A percentile compares a stretch with the other conserved stretches of the same genome.
These are phyloP conservation scores for Fistularia commersonii DNA, from an alignment of 2,797 vertebrate species.

Conservation along the genomic window DNA sequence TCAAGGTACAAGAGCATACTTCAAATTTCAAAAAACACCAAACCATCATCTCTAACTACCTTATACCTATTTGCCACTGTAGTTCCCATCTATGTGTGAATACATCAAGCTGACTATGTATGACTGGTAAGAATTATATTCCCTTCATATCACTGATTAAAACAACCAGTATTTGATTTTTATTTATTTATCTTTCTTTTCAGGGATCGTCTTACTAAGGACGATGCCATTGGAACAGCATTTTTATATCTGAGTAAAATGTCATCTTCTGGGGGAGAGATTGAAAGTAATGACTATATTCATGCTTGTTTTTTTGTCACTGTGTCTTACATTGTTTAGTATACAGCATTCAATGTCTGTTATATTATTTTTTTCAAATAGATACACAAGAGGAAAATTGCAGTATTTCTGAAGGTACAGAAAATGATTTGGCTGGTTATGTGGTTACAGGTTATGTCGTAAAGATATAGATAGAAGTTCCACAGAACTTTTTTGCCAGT, in stretches of 20 bases:
- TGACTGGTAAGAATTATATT: conserved; percentile 85
- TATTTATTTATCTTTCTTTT: neutral
- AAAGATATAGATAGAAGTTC: neutral
- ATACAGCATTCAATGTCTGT: neutral
- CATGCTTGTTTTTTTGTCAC: neutral
- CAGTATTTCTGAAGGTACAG: conserved; percentile 78
- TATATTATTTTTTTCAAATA: conserved; percentile 59
- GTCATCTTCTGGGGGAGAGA: conserved; percentile 88
- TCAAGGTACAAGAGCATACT: conserved; percentile 80
- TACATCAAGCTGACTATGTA: conserved; percentile 86
- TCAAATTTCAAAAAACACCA: neutral
- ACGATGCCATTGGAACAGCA: conserved; percentile 89
- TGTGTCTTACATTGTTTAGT: neutral
- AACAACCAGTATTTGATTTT: neutral
- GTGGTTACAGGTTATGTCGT: too few species aligned
- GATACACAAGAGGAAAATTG: conserved; percentile 77
- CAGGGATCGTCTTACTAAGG: conserved; percentile 93
- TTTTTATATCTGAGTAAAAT: conserved; percentile 90
- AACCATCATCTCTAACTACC: neutral
- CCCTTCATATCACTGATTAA: neutral
- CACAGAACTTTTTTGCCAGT: neutral
- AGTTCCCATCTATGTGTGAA: conserved; percentile 99
- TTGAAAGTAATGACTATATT: conserved; percentile 78
- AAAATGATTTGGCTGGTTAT: conserved; percentile 26
- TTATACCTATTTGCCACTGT: conserved; percentile 18